Percentiles rank a stretch among this genome's conserved stretches.
Conservation (phyloP, 2,113 vertebrate genomes). For the Microtus pennsylvanicus region DNA sequence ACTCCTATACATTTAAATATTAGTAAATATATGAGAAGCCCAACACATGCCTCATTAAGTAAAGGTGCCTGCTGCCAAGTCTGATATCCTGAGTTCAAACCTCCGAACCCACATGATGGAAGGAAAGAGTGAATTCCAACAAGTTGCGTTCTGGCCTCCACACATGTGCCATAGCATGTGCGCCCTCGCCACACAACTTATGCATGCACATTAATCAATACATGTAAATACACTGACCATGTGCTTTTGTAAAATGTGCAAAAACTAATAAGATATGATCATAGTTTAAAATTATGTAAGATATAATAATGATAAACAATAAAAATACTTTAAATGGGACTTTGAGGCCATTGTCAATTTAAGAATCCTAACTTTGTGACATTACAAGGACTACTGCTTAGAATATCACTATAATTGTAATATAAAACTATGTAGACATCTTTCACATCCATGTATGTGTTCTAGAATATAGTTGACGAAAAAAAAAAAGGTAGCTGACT, state of each 20-base stretch:
- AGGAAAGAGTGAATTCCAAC: neutral
- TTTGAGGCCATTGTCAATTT: neutral
- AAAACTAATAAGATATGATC: neutral
- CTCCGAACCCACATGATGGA: neutral
- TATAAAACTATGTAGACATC: neutral
- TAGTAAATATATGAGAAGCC: neutral
- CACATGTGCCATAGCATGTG: neutral
- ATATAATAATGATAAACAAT: neutral
- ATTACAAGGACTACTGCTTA: neutral
- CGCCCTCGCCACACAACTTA: neutral
- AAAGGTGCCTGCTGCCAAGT: neutral
- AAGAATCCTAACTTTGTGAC: neutral
- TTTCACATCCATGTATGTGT: neutral
- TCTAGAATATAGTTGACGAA: neutral
- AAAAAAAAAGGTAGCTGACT: neutral
- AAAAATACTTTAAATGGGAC: neutral
- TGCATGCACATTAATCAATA: too few relatives aligned
- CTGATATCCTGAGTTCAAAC: neutral
- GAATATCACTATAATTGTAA: neutral
- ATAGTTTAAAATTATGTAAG: neutral
- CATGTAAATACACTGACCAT: neutral
- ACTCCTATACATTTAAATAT: neutral
- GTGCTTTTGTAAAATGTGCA: neutral
- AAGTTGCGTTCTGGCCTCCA: neutral
- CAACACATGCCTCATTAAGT: neutral